Evolutionary conservation across 2,797 vertebrate species (phyloP).

Genomic region (Syngnathus acus): DNA sequence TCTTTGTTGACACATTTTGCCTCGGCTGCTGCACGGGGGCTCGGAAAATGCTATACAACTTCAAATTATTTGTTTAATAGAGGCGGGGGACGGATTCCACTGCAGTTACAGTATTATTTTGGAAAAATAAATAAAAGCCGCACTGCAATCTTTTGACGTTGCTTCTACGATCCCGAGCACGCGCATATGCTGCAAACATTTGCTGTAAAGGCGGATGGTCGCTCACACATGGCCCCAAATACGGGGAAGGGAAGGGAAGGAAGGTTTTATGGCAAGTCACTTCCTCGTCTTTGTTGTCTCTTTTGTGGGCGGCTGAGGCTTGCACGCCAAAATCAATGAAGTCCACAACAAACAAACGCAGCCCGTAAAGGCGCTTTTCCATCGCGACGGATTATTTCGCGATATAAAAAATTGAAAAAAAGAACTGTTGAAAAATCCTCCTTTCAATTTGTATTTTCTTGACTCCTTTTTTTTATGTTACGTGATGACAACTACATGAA

Average conservation of each 20-base stretch:
- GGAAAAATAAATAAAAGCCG: background rate
- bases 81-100: too few species aligned
- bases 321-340: background rate
- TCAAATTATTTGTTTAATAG: background rate
- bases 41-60: background rate
- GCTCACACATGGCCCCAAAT: slow-evolving; percentile 62
- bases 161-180: background rate
- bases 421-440: slow-evolving; percentile 10
- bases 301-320: slow-evolving; percentile 62
- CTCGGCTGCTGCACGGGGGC: background rate
- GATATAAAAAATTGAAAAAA: slow-evolving; percentile 14
- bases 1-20: background rate
- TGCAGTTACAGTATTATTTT: too few species aligned
- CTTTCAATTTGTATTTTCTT: background rate
- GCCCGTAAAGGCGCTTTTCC: background rate
- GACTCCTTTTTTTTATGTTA: background rate
- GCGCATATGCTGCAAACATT: background rate
- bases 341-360: slow-evolving; percentile 42
- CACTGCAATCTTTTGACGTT: background rate
- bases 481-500: background rate
- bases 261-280: slow-evolving; percentile 66
- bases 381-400: slow-evolving; percentile 39
- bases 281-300: slow-evolving; percentile 71
- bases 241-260: slow-evolving; percentile 47
- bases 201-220: slow-evolving; percentile 38